Base-by-base conservation (phyloP, 2,888 invertebrate species). In the Bombylius major region DNA sequence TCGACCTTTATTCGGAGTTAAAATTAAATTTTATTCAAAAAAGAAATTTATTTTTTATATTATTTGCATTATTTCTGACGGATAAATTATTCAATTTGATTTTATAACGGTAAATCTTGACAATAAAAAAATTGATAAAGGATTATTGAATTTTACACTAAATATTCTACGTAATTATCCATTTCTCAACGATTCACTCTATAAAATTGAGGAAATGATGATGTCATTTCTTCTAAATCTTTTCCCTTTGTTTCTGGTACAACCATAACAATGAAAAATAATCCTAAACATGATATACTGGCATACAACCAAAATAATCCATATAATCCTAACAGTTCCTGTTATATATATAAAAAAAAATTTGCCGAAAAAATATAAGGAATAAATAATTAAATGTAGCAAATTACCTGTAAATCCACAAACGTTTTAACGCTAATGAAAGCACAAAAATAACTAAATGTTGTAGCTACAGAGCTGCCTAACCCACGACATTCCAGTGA, bases 171-270 rank as follows among this genome's bases (percentile, higher is more conserved):
- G 60, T 63, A 59, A 52, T 60, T 64, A 53, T 60, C 62, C 62
- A 61, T 59, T 57, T 62, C 61, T 64, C 64, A 78, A 76, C 78
- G 78, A 65, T 78, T 79, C 60, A 79, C 77, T 67, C 77, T 77
- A 55, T 78, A 69, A 9, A 78, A 78, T 66, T 77, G 77, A 0
- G 81, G 80, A 65, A 81, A 81, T 66, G 82, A 82, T 42, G 85
- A 82, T 68, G 87, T 86, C 82, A 93, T 91, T 72, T 93, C 91
- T 69, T 90, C 90, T 64, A 94, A 76, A 68, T 91, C 89, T 64
- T 86, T 86, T 1, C 93, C 93, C 71, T 89, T 92, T 5, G 94
- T 94, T 75, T 94, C 93, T 0, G 93, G 93, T 9, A 94, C 88
- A 69, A 85, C 87, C 66, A 86, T 85, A 5, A 87, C 86, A 3